These are phyloP conservation scores for Eira barbara DNA, from an alignment of 2,113 vertebrate genomes.

Conservation along the genomic window DNA sequence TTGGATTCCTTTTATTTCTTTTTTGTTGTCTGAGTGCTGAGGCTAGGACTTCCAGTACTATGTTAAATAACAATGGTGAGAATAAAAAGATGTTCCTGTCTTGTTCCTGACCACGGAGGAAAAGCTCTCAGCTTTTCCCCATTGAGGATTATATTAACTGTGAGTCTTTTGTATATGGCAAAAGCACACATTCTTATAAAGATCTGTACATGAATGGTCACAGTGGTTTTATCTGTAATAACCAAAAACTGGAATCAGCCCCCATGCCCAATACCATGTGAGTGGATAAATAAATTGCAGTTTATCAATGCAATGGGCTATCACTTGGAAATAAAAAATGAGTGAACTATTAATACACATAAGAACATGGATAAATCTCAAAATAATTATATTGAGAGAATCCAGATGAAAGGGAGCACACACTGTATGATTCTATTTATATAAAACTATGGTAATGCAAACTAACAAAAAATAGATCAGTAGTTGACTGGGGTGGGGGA, in stretches of 20 bases:
- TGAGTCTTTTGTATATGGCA: neutral
- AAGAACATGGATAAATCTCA: neutral
- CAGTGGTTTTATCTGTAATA: neutral
- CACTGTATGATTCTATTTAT: neutral
- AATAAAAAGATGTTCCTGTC: neutral
- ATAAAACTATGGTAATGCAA: neutral
- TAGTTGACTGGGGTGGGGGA: neutral
- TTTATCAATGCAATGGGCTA: neutral
- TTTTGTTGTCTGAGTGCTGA: too few species aligned
- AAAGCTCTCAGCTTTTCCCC: neutral
- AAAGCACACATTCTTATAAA: neutral
- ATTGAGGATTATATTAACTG: neutral
- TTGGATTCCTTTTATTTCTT: too few species aligned
- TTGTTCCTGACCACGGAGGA: neutral
- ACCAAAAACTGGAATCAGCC: neutral
- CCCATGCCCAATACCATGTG: neutral
- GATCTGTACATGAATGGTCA: neutral
- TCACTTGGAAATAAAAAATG: neutral
- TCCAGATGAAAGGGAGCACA: neutral
- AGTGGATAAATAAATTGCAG: neutral
- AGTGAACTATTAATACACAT: neutral
- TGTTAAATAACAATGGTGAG: too few species aligned
- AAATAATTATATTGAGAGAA: neutral
- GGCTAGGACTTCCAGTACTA: too few species aligned
- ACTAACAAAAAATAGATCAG: neutral